A percentile compares a stretch with the other conserved stretches of the same genome.
Conservation (phyloP, 2,888 invertebrate species). For the Druceiella hillmani region DNA sequence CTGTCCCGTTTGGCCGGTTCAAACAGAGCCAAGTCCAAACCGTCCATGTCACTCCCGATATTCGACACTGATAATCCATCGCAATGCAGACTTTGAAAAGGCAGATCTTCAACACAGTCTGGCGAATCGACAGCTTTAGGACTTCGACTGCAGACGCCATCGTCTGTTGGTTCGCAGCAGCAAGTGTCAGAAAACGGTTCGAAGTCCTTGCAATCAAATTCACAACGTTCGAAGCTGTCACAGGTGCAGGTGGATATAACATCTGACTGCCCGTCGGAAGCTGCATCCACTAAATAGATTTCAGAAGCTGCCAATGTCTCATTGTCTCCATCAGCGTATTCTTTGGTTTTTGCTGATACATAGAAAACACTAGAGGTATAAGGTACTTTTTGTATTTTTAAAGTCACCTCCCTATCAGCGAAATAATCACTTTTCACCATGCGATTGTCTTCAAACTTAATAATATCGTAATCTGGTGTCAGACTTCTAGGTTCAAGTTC, state of each 20-base stretch:
- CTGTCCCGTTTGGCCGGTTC: constrained; percentile 44
- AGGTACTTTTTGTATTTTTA: constrained; percentile 46
- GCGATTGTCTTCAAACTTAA: constrained; percentile 29
- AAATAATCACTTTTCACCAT: too few relatives aligned
- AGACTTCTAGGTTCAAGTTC: constrained; percentile 31
- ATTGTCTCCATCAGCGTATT: constrained; percentile 26
- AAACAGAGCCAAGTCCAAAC: constrained; percentile 60
- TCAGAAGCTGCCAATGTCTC: constrained; percentile 34
- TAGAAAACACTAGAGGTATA: constrained; percentile 44
- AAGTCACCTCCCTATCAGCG: too few relatives aligned
- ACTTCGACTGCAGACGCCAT: constrained; percentile 47
- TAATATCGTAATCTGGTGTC: constrained; percentile 31
- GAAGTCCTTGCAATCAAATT: constrained; percentile 52
- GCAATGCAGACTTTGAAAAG: constrained; percentile 36
- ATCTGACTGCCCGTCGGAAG: constrained; percentile 32
- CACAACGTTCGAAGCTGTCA: constrained; percentile 52
- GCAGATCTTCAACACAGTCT: too few relatives aligned
- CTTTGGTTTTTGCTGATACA: constrained; percentile 38
- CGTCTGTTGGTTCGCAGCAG: constrained; percentile 50
- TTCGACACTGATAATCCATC: constrained; percentile 38
- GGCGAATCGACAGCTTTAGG: constrained; percentile 48
- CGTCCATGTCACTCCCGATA: constrained; percentile 58
- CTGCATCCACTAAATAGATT: constrained; percentile 37
- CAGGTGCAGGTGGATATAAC: constrained; percentile 51
- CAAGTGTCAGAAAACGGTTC: constrained; percentile 58